Percentiles rank a stretch among this genome's conserved stretches.
Conservation (phyloP, 2,113 vertebrate genomes). For the Dolichotis patagonum region DNA sequence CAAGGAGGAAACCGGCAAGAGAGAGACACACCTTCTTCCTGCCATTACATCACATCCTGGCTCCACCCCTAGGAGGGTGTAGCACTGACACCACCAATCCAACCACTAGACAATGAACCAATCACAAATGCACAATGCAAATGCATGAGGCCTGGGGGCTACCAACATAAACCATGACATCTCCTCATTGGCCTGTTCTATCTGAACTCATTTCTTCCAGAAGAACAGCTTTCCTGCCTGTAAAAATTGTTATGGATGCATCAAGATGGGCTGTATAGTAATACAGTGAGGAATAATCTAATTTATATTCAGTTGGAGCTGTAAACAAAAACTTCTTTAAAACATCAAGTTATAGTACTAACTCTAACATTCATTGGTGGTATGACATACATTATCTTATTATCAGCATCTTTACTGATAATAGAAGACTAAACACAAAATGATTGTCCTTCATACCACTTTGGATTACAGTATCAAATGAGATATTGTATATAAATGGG, state of each 20-base stretch:
- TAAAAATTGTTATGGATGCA: background rate
- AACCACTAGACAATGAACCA: too few relatives aligned
- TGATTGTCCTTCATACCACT: background rate
- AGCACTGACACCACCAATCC: too few relatives aligned
- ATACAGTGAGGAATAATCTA: background rate
- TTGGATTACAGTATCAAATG: conserved; percentile 32
- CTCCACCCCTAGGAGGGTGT: too few relatives aligned
- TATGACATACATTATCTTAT: conserved; percentile 8
- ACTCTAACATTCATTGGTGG: background rate
- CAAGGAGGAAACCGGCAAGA: too few relatives aligned
- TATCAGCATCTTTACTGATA: background rate
- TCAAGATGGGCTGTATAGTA: background rate
- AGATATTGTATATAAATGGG: background rate
- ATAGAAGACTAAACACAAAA: background rate
- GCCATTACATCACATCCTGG: too few relatives aligned
- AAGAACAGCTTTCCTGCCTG: background rate
- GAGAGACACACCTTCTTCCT: too few relatives aligned
- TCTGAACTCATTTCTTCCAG: background rate
- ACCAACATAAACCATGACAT: too few relatives aligned
- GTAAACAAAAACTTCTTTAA: conserved; percentile 2
- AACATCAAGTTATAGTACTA: conserved; percentile 8
- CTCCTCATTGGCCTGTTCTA: background rate
- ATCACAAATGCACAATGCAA: too few relatives aligned
- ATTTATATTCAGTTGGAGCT: conserved; percentile 27
- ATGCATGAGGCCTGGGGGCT: too few relatives aligned